Evolutionary conservation across 2,113 vertebrate species (phyloP), one percentile per base, ranked within the genome.

Genomic region (Caretta caretta): DNA sequence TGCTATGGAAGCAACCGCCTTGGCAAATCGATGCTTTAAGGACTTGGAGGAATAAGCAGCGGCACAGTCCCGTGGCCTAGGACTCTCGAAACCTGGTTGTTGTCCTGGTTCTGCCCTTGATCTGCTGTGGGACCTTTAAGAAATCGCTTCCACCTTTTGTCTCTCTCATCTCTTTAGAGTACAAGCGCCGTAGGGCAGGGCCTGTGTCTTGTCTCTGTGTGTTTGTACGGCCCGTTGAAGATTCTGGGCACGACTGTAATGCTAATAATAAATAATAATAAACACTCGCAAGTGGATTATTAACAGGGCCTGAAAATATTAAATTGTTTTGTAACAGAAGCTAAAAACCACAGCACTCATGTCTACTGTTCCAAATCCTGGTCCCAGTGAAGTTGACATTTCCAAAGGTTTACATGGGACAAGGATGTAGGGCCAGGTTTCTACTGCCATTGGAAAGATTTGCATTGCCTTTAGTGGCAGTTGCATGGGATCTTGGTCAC

Each of bases 111-210:
- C 50, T 82, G 80, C n/a, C 69, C 69, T 84, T 84, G 35, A 42
- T 19, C 76, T 0, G 0, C 27, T 86, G 51, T 35, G 54, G 53
- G 25, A 90, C 22, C 17, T 76, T 0, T 0, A 27, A 50, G 54
- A n/a, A 16, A 22, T 31, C 16, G 6, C 16, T 72, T 89, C 89
- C 4, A 48, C 22, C 20, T 25, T 89, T 81, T 1, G 0, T 62
- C 46, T 62, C 25, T 38, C 29, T 56, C 38, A 14, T 31, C 79
- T 90, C 6, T 80, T 57, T 24, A 35, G 1, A 1, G 13, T 38
- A 56, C 0, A 1, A 48, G 53, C 75, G 2, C 46, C 82, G 48
- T n/a, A 54, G 49, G 29, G 54, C 59, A 46, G 10, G 53, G 75
- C 50, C 25, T 91, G 54, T 19, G 10, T 84, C 62, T 84, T 78